Conservation (phyloP, 2,113 vertebrate species). For the Hippopotamus amphibius region DNA sequence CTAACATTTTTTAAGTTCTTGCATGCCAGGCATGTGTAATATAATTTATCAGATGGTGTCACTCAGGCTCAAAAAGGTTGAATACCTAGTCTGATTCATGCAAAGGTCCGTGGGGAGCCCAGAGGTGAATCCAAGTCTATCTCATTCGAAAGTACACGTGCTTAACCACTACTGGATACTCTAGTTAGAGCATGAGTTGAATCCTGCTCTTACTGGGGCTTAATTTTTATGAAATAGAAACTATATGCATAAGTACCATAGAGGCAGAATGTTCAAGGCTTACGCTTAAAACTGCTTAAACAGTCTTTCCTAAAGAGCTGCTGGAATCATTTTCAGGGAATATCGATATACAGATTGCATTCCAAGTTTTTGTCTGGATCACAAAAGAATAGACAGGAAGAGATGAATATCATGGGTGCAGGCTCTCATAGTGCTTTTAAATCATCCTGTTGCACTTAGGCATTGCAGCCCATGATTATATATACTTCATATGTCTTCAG, state of each 20-base stretch:
- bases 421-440: conserved; percentile 54
- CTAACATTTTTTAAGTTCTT: not conserved
- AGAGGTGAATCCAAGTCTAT: not conserved
- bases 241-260: not conserved
- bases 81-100: not conserved
- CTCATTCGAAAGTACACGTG: not conserved
- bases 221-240: conserved; percentile 43
- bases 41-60: not conserved
- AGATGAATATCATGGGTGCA: conserved; percentile 59
- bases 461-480: conserved; percentile 47
- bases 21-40: not conserved
- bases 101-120: not conserved
- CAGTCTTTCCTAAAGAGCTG: conserved; percentile 33
- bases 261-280: conserved; percentile 30
- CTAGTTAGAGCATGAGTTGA: not conserved
- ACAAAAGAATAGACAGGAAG: conserved; percentile 53
- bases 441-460: conserved; percentile 40
- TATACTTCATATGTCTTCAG: conserved; percentile 54
- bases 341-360: conserved; percentile 61
- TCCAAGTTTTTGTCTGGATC: conserved; percentile 48
- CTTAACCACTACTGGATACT: not conserved
- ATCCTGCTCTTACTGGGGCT: not conserved
- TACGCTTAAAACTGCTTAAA: conserved; percentile 24
- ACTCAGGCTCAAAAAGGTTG: not conserved
- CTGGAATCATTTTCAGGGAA: conserved; percentile 61